These are phyloP conservation scores for Spea bombifrons DNA, from an alignment of 2,113 vertebrate genomes.

Conservation along the genomic window DNA sequence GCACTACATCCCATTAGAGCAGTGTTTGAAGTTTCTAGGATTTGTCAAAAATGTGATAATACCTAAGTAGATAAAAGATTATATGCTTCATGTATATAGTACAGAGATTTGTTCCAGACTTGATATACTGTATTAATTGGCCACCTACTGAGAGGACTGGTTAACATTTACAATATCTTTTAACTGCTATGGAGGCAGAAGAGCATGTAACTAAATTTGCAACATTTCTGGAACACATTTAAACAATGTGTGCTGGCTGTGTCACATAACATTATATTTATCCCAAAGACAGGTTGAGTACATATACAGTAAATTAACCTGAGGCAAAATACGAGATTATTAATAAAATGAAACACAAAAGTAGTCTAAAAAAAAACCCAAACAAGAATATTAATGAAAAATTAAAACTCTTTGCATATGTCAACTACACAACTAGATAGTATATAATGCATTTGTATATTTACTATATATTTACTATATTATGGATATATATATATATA, in stretches of 20 bases:
- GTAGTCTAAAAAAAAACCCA: no score
- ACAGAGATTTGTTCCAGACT: slow-evolving; percentile 74
- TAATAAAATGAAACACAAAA: neutral
- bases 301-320: slow-evolving; percentile 73
- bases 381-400: no score
- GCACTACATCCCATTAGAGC: slow-evolving; percentile 72
- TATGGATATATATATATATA: no score
- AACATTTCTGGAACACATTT: slow-evolving; percentile 76
- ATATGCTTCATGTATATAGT: slow-evolving; percentile 75
- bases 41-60: slow-evolving; percentile 82
- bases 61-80: slow-evolving; percentile 82
- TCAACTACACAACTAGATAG: no score
- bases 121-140: slow-evolving; percentile 75
- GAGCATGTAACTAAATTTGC: slow-evolving; percentile 65
- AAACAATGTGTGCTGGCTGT: slow-evolving; percentile 72
- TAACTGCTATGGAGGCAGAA: slow-evolving; percentile 67
- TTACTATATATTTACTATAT: no score
- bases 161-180: slow-evolving; percentile 67
- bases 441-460: no score
- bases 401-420: no score
- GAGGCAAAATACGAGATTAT: neutral
- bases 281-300: slow-evolving; percentile 73
- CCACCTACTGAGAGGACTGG: slow-evolving; percentile 77
- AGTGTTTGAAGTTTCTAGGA: slow-evolving; percentile 78
- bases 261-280: slow-evolving; percentile 75